Evolutionary conservation across 2,113 vertebrate genomes (phyloP).

Genomic region (Myanophis thanlyinensis): DNA sequence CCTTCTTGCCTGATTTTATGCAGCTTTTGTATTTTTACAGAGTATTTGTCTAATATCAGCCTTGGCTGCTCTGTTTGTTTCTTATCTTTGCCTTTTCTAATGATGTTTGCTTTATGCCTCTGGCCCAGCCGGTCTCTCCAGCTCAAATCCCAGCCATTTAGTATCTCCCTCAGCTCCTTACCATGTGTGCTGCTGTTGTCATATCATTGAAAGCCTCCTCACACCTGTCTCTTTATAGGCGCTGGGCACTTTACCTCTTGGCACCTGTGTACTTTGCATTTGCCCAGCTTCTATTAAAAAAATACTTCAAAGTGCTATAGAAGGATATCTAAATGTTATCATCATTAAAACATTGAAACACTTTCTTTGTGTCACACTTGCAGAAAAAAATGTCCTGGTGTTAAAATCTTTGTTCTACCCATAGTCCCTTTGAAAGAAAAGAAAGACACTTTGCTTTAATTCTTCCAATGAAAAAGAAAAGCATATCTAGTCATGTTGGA

Average conservation of each 20-base stretch:
- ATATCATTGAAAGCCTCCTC: not conserved
- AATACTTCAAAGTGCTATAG: not conserved
- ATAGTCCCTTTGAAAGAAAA: not conserved
- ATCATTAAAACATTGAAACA: not conserved
- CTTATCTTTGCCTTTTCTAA: slow-evolving; percentile 65
- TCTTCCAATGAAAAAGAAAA: not conserved
- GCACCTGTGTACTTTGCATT: slow-evolving; percentile 8
- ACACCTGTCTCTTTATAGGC: not conserved
- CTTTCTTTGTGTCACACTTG: not conserved
- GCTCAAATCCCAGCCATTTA: not conserved
- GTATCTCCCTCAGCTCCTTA: not conserved
- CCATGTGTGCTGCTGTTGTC: not conserved
- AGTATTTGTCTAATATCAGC: slow-evolving; percentile 59
- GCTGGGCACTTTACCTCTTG: not conserved
- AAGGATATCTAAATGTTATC: slow-evolving; percentile 1
- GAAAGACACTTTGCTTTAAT: not conserved
- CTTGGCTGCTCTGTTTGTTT: slow-evolving; percentile 65
- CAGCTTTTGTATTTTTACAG: slow-evolving; percentile 32
- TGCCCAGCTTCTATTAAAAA: not conserved
- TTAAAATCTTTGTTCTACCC: not conserved
- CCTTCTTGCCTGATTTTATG: slow-evolving; percentile 27
- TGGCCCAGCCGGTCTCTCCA: not conserved
- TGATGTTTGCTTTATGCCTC: slow-evolving; percentile 62
- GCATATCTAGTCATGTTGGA: fast-evolving
- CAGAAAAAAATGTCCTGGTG: too few species aligned